Percentiles rank a stretch among this genome's conserved stretches.
These are phyloP conservation scores for Drosophila athabasca DNA, from an alignment of 1,140 invertebrate species.

Conservation along the genomic window DNA sequence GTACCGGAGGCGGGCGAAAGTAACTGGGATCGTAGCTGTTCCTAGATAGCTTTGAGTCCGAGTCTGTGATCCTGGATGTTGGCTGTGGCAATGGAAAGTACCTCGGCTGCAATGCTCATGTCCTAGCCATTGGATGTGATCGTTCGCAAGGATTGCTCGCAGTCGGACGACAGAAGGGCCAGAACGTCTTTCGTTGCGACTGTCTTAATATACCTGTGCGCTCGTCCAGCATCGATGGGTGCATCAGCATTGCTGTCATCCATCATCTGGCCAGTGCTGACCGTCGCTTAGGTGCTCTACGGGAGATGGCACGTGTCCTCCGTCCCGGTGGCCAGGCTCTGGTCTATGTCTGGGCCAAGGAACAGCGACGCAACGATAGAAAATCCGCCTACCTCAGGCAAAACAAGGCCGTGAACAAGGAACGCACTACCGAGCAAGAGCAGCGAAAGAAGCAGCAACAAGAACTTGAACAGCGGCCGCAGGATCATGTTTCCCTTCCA, in stretches of 20 bases:
- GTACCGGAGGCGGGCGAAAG: constrained; percentile 77
- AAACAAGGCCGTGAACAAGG: constrained; percentile 82
- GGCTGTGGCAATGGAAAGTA: constrained; percentile 99
- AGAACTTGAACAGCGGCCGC: constrained; percentile 43
- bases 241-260: constrained; percentile 96
- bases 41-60: constrained; percentile 87
- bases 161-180: constrained; percentile 87
- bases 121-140: constrained; percentile 95
- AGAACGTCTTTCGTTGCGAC: constrained; percentile 87
- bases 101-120: constrained; percentile 87
- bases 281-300: constrained; percentile 89
- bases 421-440: constrained; percentile 69
- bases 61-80: constrained; percentile 93
- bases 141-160: constrained; percentile 89
- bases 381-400: constrained; percentile 91
- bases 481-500: constrained; percentile 86
- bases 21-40: constrained; percentile 86
- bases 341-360: constrained; percentile 98
- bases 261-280: constrained; percentile 91
- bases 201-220: constrained; percentile 90
- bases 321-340: constrained; percentile 89
- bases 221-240: constrained; percentile 89
- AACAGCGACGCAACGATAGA: constrained; percentile 88
- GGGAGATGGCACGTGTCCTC: constrained; percentile 91
- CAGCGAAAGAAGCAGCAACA: constrained; percentile 57